Evolutionary conservation across 2,888 invertebrate genomes (phyloP).

Genomic region (Habroteleia sp.): DNA sequence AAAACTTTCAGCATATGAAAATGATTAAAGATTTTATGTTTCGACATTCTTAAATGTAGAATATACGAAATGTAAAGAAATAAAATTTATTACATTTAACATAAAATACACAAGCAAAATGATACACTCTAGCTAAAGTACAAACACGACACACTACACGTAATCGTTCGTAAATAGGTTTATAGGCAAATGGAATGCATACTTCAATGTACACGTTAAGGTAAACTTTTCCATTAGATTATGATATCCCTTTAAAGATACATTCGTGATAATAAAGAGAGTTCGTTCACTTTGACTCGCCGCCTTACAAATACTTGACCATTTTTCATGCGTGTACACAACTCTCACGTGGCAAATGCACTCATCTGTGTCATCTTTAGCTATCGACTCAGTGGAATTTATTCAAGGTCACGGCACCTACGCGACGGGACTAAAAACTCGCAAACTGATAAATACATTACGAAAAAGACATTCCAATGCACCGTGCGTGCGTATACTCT

Average conservation of each 20-base stretch:
- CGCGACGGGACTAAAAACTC: conserved; percentile 38
- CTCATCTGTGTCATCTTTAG: conserved; percentile 53
- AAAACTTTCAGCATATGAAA: no score
- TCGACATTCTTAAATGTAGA: no score
- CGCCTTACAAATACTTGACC: conserved; percentile 38
- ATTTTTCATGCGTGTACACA: conserved; percentile 34
- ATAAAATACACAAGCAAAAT: background rate
- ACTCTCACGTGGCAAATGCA: conserved; percentile 47
- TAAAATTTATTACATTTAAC: no score
- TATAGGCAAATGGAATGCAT: conserved; percentile 12
- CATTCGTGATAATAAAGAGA: conserved; percentile 24
- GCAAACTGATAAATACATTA: conserved; percentile 25
- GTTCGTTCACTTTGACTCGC: conserved; percentile 51
- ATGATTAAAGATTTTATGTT: no score
- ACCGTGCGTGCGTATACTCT: conserved; percentile 8
- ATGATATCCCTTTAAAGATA: conserved; percentile 42
- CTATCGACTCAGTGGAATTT: conserved; percentile 52
- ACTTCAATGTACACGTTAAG: no score
- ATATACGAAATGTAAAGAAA: no score
- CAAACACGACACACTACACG: background rate
- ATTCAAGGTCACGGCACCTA: conserved; percentile 58
- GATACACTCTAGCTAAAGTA: background rate
- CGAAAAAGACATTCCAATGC: conserved; percentile 42
- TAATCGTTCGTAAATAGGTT: conserved; percentile 32
- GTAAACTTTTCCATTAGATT: conserved; percentile 32